Evolutionary conservation across 2,888 invertebrate genomes (phyloP), one percentile per base, ranked within the genome.

Genomic region (Tineola bisselliella): DNA sequence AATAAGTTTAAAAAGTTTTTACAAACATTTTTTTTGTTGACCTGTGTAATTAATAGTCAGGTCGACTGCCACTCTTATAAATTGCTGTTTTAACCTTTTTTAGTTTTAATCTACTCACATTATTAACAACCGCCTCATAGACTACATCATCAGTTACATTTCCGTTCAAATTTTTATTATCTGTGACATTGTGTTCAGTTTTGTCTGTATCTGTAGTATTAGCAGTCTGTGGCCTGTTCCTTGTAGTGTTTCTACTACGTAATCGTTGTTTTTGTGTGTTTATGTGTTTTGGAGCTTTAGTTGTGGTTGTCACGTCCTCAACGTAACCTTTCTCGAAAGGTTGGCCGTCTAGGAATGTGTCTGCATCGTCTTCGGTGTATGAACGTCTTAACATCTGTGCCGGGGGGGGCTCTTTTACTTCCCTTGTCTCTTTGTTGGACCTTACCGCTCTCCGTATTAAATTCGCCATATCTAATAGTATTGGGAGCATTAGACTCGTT

Each of bases 401-500:
- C 15, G 15, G 63, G 60, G 31, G 60, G 33, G 73, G 66, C 63
- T 68, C 63, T 68, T 66, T 73, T 62, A 77, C 77, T 71, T 81
- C 82, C 64, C 79, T 72, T 1, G 69, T 69, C 62, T 79, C 77
- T 66, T 82, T 81, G 64, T 77, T 76, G 38, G 84, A 72, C 62
- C 80, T 76, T 33, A 88, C 83, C 0, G 89, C 87, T 57, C 77
- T 86, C 62, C 88, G 82, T 60, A 91, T 88, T 62, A 91, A 80
- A 70, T 90, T 90, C 0, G 91, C 91, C 72, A 91, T 89, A 72
- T 92, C 91, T 66, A 89, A 82, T 62, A 90, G 87, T 63, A 91
- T 89, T 10, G 92, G 91, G 61, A 92, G 74, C 80, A 90, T 86
- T 30, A 91, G 75, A 61, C 89, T 88, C 64, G 88, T 77, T 13